Evolutionary conservation across 2,888 invertebrate genomes (phyloP).

Genomic region (Spodoptera picta): DNA sequence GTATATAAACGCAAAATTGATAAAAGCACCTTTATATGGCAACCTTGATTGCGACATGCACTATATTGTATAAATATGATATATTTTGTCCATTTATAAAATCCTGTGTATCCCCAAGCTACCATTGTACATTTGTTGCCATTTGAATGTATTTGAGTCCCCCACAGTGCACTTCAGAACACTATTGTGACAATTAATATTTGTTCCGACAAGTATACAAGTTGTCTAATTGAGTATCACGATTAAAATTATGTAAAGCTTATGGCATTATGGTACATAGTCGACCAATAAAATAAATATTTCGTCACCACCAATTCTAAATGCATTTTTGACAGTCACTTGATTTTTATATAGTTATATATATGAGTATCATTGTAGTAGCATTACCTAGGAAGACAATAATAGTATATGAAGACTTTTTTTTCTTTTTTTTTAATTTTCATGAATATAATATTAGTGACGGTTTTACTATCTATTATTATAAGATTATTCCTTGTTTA

Average conservation of each 20-base stretch:
- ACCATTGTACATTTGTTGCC: not conserved
- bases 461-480: too few species aligned
- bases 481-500: too few species aligned
- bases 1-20: conserved; percentile 7
- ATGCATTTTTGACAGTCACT: conserved; percentile 83
- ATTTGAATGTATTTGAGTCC: conserved; percentile 16
- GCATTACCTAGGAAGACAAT: conserved; percentile 71
- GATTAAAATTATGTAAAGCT: conserved; percentile 81
- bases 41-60: conserved; percentile 1
- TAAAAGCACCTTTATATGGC: conserved; percentile 6
- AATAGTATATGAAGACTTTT: conserved; percentile 10
- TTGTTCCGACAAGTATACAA: conserved; percentile 75
- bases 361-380: conserved; percentile 77
- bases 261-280: conserved; percentile 70
- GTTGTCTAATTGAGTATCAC: conserved; percentile 81
- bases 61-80: not conserved
- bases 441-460: not conserved
- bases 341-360: conserved; percentile 58
- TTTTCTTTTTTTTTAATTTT: not conserved
- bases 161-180: conserved; percentile 69
- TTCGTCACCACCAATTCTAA: conserved; percentile 78
- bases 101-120: not conserved
- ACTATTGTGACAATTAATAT: conserved; percentile 76
- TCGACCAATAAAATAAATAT: conserved; percentile 76
- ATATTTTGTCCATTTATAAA: too few species aligned